A percentile compares a stretch with the other conserved stretches of the same genome.
Evolutionary conservation across 2,113 vertebrate genomes (phyloP).

Genomic region (Labrus mixtus): DNA sequence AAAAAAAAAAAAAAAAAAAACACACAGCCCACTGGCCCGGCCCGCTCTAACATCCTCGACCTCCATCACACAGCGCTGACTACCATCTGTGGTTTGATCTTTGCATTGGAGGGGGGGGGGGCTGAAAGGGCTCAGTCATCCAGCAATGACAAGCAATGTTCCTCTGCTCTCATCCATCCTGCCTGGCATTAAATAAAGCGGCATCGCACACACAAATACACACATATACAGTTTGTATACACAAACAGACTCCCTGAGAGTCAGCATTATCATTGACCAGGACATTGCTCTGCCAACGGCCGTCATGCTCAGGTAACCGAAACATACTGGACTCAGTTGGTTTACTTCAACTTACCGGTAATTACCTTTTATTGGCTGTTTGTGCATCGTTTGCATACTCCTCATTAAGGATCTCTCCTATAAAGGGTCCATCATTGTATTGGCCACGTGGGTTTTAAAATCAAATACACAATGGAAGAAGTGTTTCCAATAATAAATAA

Average conservation of each 20-base stretch:
- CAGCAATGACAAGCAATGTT: constrained; percentile 67
- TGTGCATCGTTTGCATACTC: constrained; percentile 12
- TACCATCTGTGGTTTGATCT: constrained; percentile 66
- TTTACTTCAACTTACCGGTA: constrained; percentile 3
- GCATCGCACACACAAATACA: neutral
- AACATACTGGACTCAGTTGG: constrained; percentile 10
- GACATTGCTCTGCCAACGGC: constrained; percentile 30
- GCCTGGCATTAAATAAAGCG: constrained; percentile 36
- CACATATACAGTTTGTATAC: constrained; percentile 10
- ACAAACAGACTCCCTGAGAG: constrained; percentile 14
- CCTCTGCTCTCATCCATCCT: constrained; percentile 49
- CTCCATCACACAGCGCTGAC: constrained; percentile 55
- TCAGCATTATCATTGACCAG: constrained; percentile 51
- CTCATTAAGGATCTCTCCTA: constrained; percentile 6
- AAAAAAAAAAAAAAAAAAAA: constrained; percentile 9
- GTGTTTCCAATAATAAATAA: neutral
- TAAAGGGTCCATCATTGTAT: neutral
- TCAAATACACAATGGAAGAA: neutral
- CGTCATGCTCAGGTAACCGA: constrained; percentile 51
- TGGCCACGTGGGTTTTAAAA: neutral
- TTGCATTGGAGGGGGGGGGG: constrained; percentile 34
- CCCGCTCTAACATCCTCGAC: constrained; percentile 47
- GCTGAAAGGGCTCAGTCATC: constrained; percentile 72
- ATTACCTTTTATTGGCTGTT: constrained; percentile 29
- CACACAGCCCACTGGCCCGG: constrained; percentile 36